Base-by-base conservation (phyloP, 2,888 invertebrate genomes). In the Agapostemon virescens region DNA sequence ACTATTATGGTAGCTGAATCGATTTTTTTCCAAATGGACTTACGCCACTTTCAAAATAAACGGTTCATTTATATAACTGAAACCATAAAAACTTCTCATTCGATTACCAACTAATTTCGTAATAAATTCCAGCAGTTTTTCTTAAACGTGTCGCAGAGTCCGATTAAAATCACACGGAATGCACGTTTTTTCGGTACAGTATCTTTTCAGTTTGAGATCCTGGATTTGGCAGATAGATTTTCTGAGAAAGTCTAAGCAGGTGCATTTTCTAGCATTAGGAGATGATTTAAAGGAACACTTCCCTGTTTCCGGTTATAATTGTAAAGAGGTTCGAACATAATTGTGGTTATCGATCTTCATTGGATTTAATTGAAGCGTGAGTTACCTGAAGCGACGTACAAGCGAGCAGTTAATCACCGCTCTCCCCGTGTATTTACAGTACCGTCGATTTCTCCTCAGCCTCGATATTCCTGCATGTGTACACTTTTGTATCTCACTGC, bases 331-430 rank as follows among this genome's bases (percentile, higher is more conserved):
- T 73, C 83, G 87, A 83, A 86, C 86, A 86, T 88, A 87, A 89
- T 90, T 86, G 84, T 74, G 86, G 81, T 80, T 79, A 82, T 78
- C 81, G 85, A 87, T 87, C 85, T 85, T 79, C 87, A 88, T 89
- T 85, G 86, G 84, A 89, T 90, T 89, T 87, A 87, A 87, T 87
- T 87, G 79, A 82, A 82, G 81, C 75, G 82, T 80, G 84, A 84
- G 86, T 84, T 81, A 88, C 75, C 85, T 80, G 84, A 84, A 82
- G 74, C 80, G 86, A 76, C 85, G 86, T 85, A 85, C 86, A 86
- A 89, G 86, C 88, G 89, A 90, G 84, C 87, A 88, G 87, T 90
- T 91, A 91, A 91, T 91, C 90, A 91, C 89, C 89, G 82, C 86
- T 78, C 83, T 84, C 79, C 82, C 74, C 74, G 80, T 87, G 86